phyloP scores from a whole-genome alignment of 2,888 invertebrate genomes.

The Mythimna ferrago region DNA sequence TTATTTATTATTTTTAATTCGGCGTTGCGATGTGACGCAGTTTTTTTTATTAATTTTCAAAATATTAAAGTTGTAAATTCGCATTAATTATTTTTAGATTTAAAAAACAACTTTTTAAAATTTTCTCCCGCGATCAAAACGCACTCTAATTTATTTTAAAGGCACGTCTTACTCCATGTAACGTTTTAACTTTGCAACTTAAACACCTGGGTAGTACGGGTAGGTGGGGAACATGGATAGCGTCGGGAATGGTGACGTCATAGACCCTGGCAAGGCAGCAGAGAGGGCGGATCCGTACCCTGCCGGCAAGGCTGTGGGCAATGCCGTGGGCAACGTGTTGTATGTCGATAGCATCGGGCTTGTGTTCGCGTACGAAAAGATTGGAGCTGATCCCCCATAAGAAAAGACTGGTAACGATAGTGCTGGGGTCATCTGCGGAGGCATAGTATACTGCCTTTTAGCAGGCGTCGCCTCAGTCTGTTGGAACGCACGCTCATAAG shows the following conservation, averaged over 20 bases:
- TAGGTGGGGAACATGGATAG: constrained; percentile 85
- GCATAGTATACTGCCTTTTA: constrained; percentile 85
- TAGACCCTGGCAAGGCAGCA: constrained; percentile 76
- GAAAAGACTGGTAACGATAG: constrained; percentile 88
- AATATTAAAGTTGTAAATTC: constrained; percentile 7
- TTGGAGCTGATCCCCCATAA: constrained; percentile 86
- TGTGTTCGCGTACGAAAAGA: constrained; percentile 86
- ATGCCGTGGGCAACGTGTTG: constrained; percentile 74
- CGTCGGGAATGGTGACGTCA: constrained; percentile 76
- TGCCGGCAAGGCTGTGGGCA: constrained; percentile 79
- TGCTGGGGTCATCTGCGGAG: constrained; percentile 80
- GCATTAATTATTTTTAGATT: not conserved
- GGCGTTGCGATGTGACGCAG: not conserved
- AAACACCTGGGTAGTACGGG: constrained; percentile 71
- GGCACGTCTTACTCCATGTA: constrained; percentile 23
- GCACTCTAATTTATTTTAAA: constrained; percentile 1
- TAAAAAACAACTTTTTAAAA: not conserved
- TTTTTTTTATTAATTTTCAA: not conserved
- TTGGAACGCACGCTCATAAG: constrained; percentile 94
- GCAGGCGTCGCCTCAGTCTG: constrained; percentile 87
- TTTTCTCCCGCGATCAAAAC: constrained; percentile 9
- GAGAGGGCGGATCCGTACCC: constrained; percentile 81
- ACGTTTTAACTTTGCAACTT: constrained; percentile 19
- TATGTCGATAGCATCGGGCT: constrained; percentile 82
- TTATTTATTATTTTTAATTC: not conserved